phyloP scores from a whole-genome alignment of 2,888 invertebrate genomes.

The Pammene fasciana region DNA sequence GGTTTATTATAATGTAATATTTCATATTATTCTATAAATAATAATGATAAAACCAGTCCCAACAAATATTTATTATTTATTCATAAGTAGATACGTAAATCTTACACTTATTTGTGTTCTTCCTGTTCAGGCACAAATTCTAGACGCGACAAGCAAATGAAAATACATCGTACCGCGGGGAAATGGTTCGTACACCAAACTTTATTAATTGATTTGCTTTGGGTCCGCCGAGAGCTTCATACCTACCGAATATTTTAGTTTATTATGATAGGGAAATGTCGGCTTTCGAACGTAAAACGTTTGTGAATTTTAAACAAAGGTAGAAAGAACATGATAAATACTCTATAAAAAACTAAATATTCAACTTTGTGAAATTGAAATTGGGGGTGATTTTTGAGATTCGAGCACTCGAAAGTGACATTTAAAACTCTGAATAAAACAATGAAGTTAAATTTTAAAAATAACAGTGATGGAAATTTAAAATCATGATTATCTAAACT shows the following conservation, averaged over 20 bases:
- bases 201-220: slow-evolving; percentile 71
- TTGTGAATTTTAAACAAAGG: background rate
- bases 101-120: slow-evolving; percentile 46
- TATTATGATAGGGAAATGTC: slow-evolving; percentile 17
- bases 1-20: no score
- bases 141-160: slow-evolving; percentile 65
- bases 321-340: no score
- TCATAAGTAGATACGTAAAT: background rate
- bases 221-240: slow-evolving; percentile 50
- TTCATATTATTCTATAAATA: no score
- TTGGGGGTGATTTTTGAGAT: no score
- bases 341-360: no score
- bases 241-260: slow-evolving; percentile 31
- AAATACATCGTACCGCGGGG: slow-evolving; percentile 64
- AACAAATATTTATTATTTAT: background rate
- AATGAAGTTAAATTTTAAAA: no score
- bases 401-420: no score
- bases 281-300: background rate
- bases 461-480: no score
- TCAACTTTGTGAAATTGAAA: no score
- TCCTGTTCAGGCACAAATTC: slow-evolving; percentile 54
- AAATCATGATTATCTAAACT: no score
- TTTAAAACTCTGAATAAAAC: no score
- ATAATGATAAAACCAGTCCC: background rate
- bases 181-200: slow-evolving; percentile 56